Conservation (phyloP, 2,113 vertebrate species). For the Sarotherodon lohbergeri region DNA sequence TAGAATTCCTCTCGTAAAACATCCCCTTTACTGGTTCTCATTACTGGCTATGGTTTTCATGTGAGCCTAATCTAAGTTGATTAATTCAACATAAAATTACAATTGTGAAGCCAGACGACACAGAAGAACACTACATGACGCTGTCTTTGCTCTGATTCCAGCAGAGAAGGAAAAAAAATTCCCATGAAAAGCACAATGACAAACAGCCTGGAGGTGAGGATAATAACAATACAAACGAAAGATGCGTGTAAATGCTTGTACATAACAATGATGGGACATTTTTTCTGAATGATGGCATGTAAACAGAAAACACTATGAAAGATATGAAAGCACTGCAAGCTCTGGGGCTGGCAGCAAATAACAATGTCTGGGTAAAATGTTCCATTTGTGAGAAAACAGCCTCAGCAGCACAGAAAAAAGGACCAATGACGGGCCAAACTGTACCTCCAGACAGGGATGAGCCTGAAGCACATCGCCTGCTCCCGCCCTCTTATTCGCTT, state of each 20-base stretch:
- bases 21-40: neutral
- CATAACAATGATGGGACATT: neutral
- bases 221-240: neutral
- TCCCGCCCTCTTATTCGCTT: neutral
- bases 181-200: neutral
- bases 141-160: neutral
- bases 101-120: neutral
- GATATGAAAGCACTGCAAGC: neutral
- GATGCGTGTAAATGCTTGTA: neutral
- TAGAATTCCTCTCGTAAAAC: constrained; percentile 10
- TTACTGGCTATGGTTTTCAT: constrained; percentile 25
- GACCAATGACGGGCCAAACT: neutral
- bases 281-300: neutral
- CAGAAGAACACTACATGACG: neutral
- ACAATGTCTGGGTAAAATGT: neutral
- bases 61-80: constrained; percentile 12
- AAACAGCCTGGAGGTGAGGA: constrained; percentile 16
- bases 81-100: constrained; percentile 39
- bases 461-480: neutral
- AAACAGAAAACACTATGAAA: neutral
- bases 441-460: neutral
- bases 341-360: neutral
- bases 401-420: neutral
- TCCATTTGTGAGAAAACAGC: neutral
- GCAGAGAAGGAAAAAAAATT: neutral